A percentile compares a stretch with the other conserved stretches of the same genome.
These are phyloP conservation scores for Caenorhabditis japonica DNA, from an alignment of 2,888 invertebrate genomes.

Conservation along the genomic window DNA sequence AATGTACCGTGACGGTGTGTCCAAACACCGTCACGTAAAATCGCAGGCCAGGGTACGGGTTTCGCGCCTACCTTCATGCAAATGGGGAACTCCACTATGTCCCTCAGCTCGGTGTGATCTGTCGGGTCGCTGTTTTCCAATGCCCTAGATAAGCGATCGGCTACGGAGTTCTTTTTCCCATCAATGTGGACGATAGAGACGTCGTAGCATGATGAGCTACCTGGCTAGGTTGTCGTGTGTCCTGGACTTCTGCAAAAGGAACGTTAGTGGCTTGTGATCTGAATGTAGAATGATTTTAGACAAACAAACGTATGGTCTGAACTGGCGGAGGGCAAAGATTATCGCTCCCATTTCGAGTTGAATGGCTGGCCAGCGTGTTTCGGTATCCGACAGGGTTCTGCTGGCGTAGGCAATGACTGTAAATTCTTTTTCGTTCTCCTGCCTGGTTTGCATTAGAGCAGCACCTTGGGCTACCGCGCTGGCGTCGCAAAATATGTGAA, in stretches of 20 bases:
- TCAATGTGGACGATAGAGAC: no score
- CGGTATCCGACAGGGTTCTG: conserved; percentile 50
- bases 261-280: conserved; percentile 32
- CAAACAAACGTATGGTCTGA: conserved; percentile 32
- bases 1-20: no score
- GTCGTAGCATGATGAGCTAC: conserved; percentile 78
- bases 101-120: conserved; percentile 15
- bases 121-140: background rate
- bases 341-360: conserved; percentile 64
- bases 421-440: conserved; percentile 22
- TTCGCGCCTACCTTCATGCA: conserved; percentile 21
- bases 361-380: conserved; percentile 60
- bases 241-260: conserved; percentile 68
- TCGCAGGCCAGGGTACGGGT: no score
- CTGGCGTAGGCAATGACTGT: conserved; percentile 66
- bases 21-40: no score
- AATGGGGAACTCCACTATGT: conserved; percentile 49
- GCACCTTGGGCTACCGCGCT: conserved; percentile 65
- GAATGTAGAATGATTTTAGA: no score
- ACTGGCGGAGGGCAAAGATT: conserved; percentile 52
- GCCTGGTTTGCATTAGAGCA: conserved; percentile 56
- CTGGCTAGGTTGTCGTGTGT: conserved; percentile 78
- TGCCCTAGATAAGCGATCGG: conserved; percentile 77
- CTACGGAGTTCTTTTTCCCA: conserved; percentile 76
- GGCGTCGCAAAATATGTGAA: conserved; percentile 65